Percentiles rank a stretch among this genome's conserved stretches.
Conservation (phyloP, 2,888 invertebrate species). For the Agrotis clavis region DNA sequence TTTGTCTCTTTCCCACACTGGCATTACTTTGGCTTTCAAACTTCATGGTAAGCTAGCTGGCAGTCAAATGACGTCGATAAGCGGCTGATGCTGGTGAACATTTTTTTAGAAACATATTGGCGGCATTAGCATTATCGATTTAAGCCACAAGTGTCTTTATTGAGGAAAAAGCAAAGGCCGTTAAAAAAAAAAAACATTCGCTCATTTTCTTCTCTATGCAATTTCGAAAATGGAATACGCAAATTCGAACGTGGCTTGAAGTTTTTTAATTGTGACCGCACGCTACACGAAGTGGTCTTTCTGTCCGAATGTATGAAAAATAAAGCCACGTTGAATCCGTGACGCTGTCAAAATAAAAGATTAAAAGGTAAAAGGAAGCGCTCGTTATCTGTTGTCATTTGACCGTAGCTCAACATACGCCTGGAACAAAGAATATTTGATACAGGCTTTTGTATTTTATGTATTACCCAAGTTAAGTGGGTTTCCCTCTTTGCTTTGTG, state of each 20-base stretch:
- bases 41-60: too few relatives aligned
- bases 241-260: slow-evolving; percentile 2
- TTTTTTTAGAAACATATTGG: too few relatives aligned
- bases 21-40: too few relatives aligned
- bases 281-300: not conserved
- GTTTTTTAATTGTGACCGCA: not conserved
- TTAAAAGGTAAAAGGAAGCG: slow-evolving; percentile 47
- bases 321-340: slow-evolving; percentile 19
- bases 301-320: slow-evolving; percentile 1
- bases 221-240: slow-evolving; percentile 10
- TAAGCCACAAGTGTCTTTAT: too few relatives aligned
- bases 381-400: slow-evolving; percentile 47
- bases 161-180: too few relatives aligned
- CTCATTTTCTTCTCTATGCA: not conserved
- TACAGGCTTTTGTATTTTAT: slow-evolving; percentile 15
- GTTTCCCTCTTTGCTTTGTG: slow-evolving; percentile 5
- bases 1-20: too few relatives aligned
- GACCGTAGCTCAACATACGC: slow-evolving; percentile 17
- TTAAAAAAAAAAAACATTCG: too few relatives aligned
- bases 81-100: too few relatives aligned
- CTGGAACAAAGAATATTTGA: slow-evolving; percentile 41
- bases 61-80: not conserved
- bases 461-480: slow-evolving; percentile 18
- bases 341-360: slow-evolving; percentile 50
- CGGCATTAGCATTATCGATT: too few relatives aligned